These are phyloP conservation scores for Drosophila ezoana DNA, from an alignment of 2,888 invertebrate genomes.

Conservation along the genomic window DNA sequence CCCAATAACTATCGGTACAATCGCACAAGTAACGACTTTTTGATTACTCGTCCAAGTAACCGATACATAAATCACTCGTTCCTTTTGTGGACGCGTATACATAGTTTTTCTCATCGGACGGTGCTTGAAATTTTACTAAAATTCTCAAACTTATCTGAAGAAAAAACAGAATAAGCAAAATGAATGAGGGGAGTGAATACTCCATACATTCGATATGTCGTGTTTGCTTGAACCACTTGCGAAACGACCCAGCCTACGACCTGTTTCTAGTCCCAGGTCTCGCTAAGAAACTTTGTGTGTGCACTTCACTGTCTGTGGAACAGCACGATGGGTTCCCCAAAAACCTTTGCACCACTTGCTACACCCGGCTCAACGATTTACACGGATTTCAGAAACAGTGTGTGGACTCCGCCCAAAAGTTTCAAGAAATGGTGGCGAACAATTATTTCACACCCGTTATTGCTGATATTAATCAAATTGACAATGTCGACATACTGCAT, in stretches of 20 bases:
- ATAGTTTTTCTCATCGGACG: slow-evolving; percentile 57
- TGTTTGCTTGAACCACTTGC: slow-evolving; percentile 76
- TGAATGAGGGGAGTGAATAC: slow-evolving; percentile 59
- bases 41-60: slow-evolving; percentile 36
- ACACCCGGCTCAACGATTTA: slow-evolving; percentile 73
- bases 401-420: slow-evolving; percentile 76
- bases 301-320: slow-evolving; percentile 81
- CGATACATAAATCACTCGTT: slow-evolving; percentile 46
- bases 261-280: slow-evolving; percentile 79
- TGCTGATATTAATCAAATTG: slow-evolving; percentile 56
- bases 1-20: slow-evolving; percentile 8
- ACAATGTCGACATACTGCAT: slow-evolving; percentile 71
- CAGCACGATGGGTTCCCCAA: slow-evolving; percentile 82
- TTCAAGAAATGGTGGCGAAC: slow-evolving; percentile 69
- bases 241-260: slow-evolving; percentile 68
- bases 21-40: slow-evolving; percentile 6
- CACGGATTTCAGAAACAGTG: slow-evolving; percentile 81
- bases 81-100: slow-evolving; percentile 63
- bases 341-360: slow-evolving; percentile 76
- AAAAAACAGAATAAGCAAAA: slow-evolving; percentile 35
- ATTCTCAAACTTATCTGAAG: slow-evolving; percentile 24
- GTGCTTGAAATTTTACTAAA: slow-evolving; percentile 42
- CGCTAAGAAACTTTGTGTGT: slow-evolving; percentile 78
- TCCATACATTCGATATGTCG: slow-evolving; percentile 81
- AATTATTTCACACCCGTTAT: slow-evolving; percentile 57